These are phyloP conservation scores for Tinea trinotella DNA, from an alignment of 2,888 invertebrate species.

Conservation along the genomic window DNA sequence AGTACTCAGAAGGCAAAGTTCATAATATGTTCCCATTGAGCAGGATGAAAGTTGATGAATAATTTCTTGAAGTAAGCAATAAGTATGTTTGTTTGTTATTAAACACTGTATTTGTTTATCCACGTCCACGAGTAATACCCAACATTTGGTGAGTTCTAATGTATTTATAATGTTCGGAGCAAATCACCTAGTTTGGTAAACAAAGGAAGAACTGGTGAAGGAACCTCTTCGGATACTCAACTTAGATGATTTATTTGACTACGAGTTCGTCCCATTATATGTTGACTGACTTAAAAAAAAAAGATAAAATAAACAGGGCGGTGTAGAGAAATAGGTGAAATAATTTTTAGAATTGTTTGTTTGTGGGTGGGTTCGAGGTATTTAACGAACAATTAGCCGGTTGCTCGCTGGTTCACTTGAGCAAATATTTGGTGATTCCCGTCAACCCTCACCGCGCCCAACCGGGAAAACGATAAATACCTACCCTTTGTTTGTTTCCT, in stretches of 20 bases:
- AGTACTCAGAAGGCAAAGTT: too few relatives aligned
- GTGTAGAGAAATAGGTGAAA: constrained; percentile 17
- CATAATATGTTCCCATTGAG: too few relatives aligned
- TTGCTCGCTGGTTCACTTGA: constrained; percentile 56
- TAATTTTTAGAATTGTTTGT: constrained; percentile 52
- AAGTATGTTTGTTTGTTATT: constrained; percentile 1
- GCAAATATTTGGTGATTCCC: constrained; percentile 56
- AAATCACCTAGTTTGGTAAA: constrained; percentile 13
- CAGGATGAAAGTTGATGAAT: neutral
- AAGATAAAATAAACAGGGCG: constrained; percentile 10
- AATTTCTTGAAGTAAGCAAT: neutral
- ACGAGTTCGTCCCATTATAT: constrained; percentile 2
- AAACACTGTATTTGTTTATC: constrained; percentile 8
- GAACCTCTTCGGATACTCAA: neutral
- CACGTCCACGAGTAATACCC: neutral
- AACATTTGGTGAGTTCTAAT: constrained; percentile 12
- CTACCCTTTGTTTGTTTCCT: constrained; percentile 17
- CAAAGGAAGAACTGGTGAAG: neutral
- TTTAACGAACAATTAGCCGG: constrained; percentile 71
- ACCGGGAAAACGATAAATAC: constrained; percentile 15
- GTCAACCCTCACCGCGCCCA: constrained; percentile 44
- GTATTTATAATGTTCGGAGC: constrained; percentile 9
- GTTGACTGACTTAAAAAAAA: constrained; percentile 10
- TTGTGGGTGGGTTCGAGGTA: constrained; percentile 57
- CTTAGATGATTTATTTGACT: constrained; percentile 4